Conservation (phyloP, 2,113 vertebrate species). For the Tamias sibiricus region DNA sequence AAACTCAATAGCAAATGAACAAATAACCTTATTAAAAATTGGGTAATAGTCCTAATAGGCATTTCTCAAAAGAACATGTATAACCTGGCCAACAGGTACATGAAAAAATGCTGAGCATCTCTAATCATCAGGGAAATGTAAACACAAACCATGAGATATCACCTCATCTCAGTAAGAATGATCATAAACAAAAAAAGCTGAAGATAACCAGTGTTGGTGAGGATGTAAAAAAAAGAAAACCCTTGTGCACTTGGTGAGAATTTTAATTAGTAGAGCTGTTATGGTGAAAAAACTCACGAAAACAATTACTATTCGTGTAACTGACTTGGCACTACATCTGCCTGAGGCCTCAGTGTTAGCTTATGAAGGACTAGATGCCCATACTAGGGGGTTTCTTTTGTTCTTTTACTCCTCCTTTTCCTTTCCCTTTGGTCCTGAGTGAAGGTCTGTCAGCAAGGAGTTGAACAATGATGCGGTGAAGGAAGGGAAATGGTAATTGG, state of each 20-base stretch:
- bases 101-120: background rate
- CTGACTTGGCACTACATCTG: background rate
- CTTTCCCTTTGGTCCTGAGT: background rate
- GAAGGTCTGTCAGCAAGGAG: background rate
- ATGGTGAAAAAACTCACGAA: background rate
- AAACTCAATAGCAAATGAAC: background rate
- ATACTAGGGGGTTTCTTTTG: background rate
- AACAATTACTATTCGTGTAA: background rate
- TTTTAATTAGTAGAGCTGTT: background rate
- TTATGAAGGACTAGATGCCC: background rate
- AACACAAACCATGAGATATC: background rate
- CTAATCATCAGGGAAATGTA: background rate
- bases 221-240: background rate
- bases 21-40: background rate
- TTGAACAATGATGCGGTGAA: background rate
- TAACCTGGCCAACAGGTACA: background rate
- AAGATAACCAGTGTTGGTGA: background rate
- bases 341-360: background rate
- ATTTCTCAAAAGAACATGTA: background rate
- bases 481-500: background rate
- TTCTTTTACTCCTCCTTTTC: background rate
- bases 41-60: background rate
- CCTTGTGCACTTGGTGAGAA: background rate
- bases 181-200: background rate
- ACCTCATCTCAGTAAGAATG: background rate